phyloP scores from a whole-genome alignment of 2,888 invertebrate species.

The Meiosimyza platycephala region DNA sequence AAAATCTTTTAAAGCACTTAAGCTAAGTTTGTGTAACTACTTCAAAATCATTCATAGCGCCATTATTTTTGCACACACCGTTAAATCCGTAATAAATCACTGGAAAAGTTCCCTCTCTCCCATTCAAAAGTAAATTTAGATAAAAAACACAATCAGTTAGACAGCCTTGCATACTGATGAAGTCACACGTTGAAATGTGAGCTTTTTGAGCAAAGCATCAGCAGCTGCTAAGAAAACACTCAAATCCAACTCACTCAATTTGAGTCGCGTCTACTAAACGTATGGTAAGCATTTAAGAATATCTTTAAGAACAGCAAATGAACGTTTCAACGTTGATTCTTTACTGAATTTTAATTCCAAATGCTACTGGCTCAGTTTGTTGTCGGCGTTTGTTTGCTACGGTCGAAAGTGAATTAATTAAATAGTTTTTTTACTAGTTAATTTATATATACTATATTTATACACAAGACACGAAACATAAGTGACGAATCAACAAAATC shows the following conservation, averaged over 20 bases:
- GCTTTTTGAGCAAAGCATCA: not conserved
- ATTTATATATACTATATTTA: not conserved
- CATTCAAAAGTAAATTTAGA: too few species aligned
- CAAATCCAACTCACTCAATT: conserved; percentile 2
- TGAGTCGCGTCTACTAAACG: not conserved
- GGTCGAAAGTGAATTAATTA: not conserved
- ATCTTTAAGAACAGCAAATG: not conserved
- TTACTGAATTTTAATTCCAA: not conserved
- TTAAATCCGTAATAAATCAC: too few species aligned
- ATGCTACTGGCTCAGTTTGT: not conserved
- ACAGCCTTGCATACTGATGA: too few species aligned
- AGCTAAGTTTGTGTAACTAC: too few species aligned
- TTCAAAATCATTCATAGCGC: too few species aligned
- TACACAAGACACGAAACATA: not conserved
- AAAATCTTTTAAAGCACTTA: too few species aligned
- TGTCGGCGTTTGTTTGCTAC: not conserved
- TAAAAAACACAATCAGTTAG: too few species aligned
- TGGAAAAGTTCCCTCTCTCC: too few species aligned
- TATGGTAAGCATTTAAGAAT: not conserved
- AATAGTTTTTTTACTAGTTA: too few species aligned
- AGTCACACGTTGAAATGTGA: not conserved
- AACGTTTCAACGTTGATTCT: not conserved
- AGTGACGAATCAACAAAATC: not conserved
- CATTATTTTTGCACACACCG: too few species aligned
- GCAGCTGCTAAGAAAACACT: not conserved